These are phyloP conservation scores for Oscheius onirici DNA, from an alignment of 2,888 invertebrate species.

Conservation along the genomic window DNA sequence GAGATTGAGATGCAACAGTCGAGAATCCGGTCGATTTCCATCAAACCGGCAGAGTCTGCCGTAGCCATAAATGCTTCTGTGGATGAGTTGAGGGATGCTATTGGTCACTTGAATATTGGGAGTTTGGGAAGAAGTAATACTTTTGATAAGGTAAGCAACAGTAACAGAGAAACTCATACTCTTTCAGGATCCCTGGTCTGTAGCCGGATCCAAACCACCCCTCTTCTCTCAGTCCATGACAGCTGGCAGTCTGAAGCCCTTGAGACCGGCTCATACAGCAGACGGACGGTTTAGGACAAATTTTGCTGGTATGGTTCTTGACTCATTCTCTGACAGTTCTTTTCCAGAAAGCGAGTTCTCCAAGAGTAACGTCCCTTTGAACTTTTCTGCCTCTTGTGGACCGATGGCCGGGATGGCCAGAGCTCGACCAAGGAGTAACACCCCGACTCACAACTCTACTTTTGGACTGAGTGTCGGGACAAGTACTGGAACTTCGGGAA, in stretches of 20 bases:
- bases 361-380: slow-evolving; percentile 46
- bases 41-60: slow-evolving; percentile 45
- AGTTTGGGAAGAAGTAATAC: slow-evolving; percentile 61
- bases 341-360: slow-evolving; percentile 41
- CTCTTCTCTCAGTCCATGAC: slow-evolving; percentile 67
- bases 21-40: slow-evolving; percentile 51
- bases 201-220: slow-evolving; percentile 38
- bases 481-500: slow-evolving; percentile 16
- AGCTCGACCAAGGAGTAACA: slow-evolving; percentile 62
- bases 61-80: slow-evolving; percentile 49
- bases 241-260: slow-evolving; percentile 49
- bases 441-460: slow-evolving; percentile 50
- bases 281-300: slow-evolving; percentile 64
- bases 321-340: neutral
- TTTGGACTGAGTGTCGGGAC: slow-evolving; percentile 26
- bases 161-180: neutral
- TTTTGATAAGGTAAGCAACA: slow-evolving; percentile 55
- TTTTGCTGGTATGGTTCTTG: slow-evolving; percentile 51
- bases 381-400: slow-evolving; percentile 57
- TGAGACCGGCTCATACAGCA: slow-evolving; percentile 66
- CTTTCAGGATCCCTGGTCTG: slow-evolving; percentile 66
- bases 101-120: slow-evolving; percentile 59
- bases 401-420: slow-evolving; percentile 46
- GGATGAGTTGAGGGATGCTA: slow-evolving; percentile 67
- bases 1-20: slow-evolving; percentile 56